A percentile compares a stretch with the other conserved stretches of the same genome.
Evolutionary conservation across 2,888 invertebrate species (phyloP).

Genomic region (Odontomyia ornata): DNA sequence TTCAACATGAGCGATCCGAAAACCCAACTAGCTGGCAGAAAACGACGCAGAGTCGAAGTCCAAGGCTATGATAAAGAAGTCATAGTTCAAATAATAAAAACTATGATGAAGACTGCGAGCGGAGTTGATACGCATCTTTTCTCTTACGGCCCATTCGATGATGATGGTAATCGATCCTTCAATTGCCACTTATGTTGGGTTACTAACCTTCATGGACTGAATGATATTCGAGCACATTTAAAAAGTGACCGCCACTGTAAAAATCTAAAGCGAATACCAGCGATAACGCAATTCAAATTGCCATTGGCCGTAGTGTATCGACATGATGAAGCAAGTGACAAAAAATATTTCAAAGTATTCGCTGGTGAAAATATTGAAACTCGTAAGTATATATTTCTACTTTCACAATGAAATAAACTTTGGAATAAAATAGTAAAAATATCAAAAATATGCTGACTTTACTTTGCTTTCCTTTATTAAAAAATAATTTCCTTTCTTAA

Average conservation of each 20-base stretch:
- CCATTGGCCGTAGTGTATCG: not conserved
- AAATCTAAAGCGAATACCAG: not conserved
- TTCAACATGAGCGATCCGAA: too few species aligned
- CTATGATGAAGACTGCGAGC: conserved; percentile 40
- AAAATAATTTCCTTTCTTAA: too few species aligned
- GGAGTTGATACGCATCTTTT: conserved; percentile 42
- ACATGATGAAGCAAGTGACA: not conserved
- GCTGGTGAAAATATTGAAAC: conserved; percentile 43
- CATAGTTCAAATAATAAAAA: conserved; percentile 41
- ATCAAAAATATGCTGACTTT: too few species aligned
- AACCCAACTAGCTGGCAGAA: not conserved
- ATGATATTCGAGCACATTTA: conserved; percentile 25
- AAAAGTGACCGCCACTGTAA: conserved; percentile 36
- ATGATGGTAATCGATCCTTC: conserved; percentile 22
- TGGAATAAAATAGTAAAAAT: too few species aligned
- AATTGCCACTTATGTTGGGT: conserved; percentile 46
- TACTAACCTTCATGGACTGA: not conserved
- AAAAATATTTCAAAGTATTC: conserved; percentile 40
- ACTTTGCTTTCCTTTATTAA: too few species aligned
- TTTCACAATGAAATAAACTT: too few species aligned
- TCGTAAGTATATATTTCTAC: conserved; percentile 15
- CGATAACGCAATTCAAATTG: not conserved
- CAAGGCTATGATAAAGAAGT: not conserved
- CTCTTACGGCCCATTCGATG: conserved; percentile 45
- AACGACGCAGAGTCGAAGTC: not conserved